phyloP scores from a whole-genome alignment of 2,797 vertebrate genomes.

The Champsocephalus gunnari region DNA sequence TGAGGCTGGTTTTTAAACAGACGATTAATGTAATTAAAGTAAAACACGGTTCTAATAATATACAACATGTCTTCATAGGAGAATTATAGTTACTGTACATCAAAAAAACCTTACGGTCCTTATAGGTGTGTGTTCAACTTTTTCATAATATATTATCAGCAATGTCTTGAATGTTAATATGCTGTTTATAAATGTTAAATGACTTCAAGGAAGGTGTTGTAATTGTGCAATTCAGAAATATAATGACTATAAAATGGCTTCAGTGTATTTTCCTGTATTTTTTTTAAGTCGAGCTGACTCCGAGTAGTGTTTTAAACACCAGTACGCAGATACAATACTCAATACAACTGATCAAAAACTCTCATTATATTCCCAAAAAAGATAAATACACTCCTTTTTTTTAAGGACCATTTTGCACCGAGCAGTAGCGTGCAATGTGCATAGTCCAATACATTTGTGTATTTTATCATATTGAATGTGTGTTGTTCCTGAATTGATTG shows the following conservation, averaged over 20 bases:
- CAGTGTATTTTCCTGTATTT: background rate
- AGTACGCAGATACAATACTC: background rate
- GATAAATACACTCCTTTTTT: background rate
- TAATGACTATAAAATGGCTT: background rate
- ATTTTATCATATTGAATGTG: constrained; percentile 1
- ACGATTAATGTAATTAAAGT: background rate
- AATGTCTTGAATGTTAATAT: background rate
- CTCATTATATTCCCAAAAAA: background rate
- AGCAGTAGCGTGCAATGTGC: background rate
- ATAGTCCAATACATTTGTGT: background rate
- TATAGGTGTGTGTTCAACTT: background rate
- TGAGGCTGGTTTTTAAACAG: background rate
- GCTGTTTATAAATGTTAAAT: constrained; percentile 7
- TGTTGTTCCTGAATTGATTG: background rate
- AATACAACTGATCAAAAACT: background rate
- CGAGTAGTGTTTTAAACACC: background rate
- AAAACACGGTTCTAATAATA: constrained; percentile 4
- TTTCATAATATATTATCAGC: background rate
- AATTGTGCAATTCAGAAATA: background rate
- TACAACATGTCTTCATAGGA: constrained; percentile 12
- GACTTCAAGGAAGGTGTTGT: background rate
- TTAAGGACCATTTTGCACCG: background rate
- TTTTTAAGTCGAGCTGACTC: background rate
- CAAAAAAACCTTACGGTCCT: background rate
- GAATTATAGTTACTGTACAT: constrained; percentile 7